These are phyloP conservation scores for Xenopus petersii DNA, from an alignment of 2,797 vertebrate genomes.

Conservation along the genomic window DNA sequence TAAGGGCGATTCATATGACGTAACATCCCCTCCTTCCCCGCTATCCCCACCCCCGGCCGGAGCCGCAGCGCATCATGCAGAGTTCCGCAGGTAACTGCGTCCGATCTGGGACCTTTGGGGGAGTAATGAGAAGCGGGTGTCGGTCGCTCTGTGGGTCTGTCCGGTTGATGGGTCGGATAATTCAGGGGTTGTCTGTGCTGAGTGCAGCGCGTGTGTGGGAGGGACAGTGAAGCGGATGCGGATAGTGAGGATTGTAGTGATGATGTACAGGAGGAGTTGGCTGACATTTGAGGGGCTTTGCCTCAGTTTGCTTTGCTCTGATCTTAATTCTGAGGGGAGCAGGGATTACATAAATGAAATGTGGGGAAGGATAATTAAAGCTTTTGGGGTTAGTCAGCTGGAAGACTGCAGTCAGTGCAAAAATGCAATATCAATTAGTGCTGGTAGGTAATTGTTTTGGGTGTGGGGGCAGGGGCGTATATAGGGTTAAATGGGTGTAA, in stretches of 20 bases:
- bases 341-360: neutral
- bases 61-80: neutral
- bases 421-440: neutral
- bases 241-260: neutral
- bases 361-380: neutral
- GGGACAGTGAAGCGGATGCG: neutral
- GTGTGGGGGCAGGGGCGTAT: no score
- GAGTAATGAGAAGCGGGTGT: no score
- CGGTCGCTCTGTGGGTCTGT: no score
- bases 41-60: neutral
- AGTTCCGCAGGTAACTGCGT: constrained; percentile 33
- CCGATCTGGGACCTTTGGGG: constrained; percentile 48
- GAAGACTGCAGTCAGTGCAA: neutral
- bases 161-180: no score
- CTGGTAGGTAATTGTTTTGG: neutral
- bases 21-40: neutral
- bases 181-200: no score
- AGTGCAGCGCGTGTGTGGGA: no score
- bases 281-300: neutral
- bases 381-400: neutral
- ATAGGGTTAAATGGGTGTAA: no score
- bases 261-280: neutral
- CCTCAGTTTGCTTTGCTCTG: neutral
- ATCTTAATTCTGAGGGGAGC: neutral
- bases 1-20: neutral